Conservation (phyloP, 2,113 vertebrate genomes). For the Bos indicus region DNA sequence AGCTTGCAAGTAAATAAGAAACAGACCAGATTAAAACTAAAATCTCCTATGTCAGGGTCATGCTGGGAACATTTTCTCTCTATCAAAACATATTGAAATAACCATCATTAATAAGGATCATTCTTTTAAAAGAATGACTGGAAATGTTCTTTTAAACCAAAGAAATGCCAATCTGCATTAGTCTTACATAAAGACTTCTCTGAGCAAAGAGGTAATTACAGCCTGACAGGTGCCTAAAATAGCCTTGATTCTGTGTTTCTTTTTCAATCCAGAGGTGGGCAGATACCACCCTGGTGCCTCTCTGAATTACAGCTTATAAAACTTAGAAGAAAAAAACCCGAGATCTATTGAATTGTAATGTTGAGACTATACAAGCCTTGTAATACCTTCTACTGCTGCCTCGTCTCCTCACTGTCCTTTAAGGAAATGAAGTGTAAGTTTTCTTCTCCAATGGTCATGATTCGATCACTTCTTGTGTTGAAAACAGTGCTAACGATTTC, state of each 20-base stretch:
- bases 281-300: slow-evolving; percentile 57
- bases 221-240: slow-evolving; percentile 68
- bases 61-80: slow-evolving; percentile 1
- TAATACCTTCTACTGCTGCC: background rate
- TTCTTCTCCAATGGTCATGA: background rate
- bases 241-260: slow-evolving; percentile 59
- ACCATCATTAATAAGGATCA: slow-evolving; percentile 28
- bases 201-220: slow-evolving; percentile 64
- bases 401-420: background rate
- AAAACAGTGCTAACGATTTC: background rate
- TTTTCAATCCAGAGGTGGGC: slow-evolving; percentile 70
- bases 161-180: slow-evolving; percentile 70
- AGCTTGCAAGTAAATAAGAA: background rate
- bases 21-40: background rate
- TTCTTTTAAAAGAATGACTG: slow-evolving; percentile 49
- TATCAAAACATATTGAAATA: slow-evolving; percentile 55
- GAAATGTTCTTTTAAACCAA: slow-evolving; percentile 55
- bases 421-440: background rate
- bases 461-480: background rate
- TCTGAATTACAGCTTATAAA: slow-evolving; percentile 62
- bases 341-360: slow-evolving; percentile 8
- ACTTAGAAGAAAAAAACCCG: background rate
- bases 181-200: slow-evolving; percentile 70
- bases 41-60: slow-evolving; percentile 8
- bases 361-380: slow-evolving; percentile 14